Evolutionary conservation across 2,113 vertebrate species (phyloP), one percentile per base, ranked within the genome.

Genomic region (Percopsis transmontana): DNA sequence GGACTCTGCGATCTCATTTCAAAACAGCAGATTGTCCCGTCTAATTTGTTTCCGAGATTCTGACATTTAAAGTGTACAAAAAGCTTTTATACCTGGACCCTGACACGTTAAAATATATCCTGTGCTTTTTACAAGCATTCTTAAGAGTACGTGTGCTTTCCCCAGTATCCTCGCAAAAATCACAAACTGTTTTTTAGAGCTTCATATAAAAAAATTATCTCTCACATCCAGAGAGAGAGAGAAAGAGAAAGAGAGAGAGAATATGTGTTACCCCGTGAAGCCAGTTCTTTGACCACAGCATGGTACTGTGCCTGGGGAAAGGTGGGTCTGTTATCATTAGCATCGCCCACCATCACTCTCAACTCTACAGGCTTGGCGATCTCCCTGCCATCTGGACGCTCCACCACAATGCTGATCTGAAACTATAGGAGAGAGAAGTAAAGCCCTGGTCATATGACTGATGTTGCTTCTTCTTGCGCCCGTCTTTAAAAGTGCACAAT

Each of bases 261-360:
- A 3, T 1, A 9, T 27, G 3, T 12, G n/a, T 66, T 70, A 92
- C 52, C 14, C 83, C 91, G 82, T 55, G 74, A 60, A 59, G 81
- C 80, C 58, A 87, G 81, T 59, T 93, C 89, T 60, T 90, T 89
- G 61, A 93, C 86, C 23, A 89, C 85, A 33, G 89, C 88, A 62
- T 93, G 90, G 72, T 92, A 91, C 75, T 91, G 85, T n/a, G 87
- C 76, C 68, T 90, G 91, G 38, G 85, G 89, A 70, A 92, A 84
- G 42, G 81, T 89, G 51, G 90, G 91, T 41, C 78, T 77, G 77
- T 88, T 95, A 60, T 92, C 92, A 5, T 92, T 93, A 66, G 91
- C 83, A 15, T 92, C 92, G 1, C 81, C 85, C 63, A 91, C 92
- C 78, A 71, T 90, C 69, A 92, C 87, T 62, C 88, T 83, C 74